A percentile compares a stretch with the other conserved stretches of the same genome.
These are phyloP conservation scores for Daboia siamensis DNA, from an alignment of 2,113 vertebrate genomes.

Conservation along the genomic window DNA sequence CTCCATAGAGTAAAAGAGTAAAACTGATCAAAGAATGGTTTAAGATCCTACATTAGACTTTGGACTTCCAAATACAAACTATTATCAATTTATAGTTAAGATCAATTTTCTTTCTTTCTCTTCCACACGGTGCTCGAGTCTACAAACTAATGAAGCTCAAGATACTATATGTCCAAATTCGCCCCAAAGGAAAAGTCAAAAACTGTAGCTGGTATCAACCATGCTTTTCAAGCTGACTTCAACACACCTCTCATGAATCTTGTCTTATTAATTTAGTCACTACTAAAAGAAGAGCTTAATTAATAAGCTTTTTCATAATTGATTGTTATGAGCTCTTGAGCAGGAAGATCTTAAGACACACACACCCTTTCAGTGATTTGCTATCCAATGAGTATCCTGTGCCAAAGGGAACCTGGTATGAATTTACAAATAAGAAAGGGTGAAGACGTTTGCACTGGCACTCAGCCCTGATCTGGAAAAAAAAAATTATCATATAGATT, in stretches of 20 bases:
- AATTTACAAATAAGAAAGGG: neutral
- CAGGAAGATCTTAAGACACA: neutral
- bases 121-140: neutral
- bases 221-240: neutral
- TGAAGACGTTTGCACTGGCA: neutral
- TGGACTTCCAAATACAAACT: neutral
- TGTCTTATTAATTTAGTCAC: neutral
- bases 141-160: neutral
- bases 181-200: neutral
- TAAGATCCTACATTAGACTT: neutral
- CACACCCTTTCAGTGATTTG: neutral
- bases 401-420: neutral
- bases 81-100: neutral
- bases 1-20: no score
- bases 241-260: neutral
- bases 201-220: neutral
- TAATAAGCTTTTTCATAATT: neutral
- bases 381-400: neutral
- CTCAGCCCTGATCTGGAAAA: neutral
- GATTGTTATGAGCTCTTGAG: neutral
- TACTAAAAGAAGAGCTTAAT: neutral
- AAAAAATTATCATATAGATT: neutral
- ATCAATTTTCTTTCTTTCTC: neutral
- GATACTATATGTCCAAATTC: neutral
- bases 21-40: no score